Conservation (phyloP, 2,888 invertebrate species). For the Sphecodes monilicornis region DNA sequence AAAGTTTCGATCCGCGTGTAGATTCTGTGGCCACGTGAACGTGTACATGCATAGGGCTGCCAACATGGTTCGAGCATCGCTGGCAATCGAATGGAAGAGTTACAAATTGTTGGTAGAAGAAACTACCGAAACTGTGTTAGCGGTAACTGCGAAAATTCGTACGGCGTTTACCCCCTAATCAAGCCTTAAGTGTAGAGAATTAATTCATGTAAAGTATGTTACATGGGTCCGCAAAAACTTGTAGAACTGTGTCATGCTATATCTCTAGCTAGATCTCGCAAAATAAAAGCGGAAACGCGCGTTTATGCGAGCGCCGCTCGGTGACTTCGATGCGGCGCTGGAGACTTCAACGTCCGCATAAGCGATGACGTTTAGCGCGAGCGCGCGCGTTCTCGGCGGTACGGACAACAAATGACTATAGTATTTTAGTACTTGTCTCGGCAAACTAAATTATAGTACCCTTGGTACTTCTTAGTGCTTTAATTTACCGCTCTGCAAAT, state of each 20-base stretch:
- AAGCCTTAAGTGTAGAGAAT: slow-evolving; percentile 1
- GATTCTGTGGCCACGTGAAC: slow-evolving; percentile 16
- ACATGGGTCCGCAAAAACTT: not conserved
- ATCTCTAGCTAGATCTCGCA: not conserved
- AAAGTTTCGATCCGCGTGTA: slow-evolving; percentile 20
- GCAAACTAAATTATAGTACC: not conserved
- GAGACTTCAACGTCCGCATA: not conserved
- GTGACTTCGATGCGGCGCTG: not conserved
- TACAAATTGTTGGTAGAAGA: not conserved
- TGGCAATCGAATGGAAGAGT: slow-evolving; percentile 11
- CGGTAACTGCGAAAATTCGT: not conserved
- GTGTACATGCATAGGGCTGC: not conserved
- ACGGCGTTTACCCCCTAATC: not conserved
- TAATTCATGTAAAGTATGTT: not conserved
- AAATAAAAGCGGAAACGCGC: not conserved
- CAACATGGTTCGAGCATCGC: not conserved
- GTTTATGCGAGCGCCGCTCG: not conserved
- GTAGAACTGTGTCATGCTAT: not conserved
- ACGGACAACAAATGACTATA: not conserved
- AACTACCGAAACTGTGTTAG: not conserved
- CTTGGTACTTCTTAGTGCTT: not conserved
- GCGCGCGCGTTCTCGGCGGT: not conserved
- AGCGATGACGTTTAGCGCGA: not conserved
- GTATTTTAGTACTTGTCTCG: not conserved
- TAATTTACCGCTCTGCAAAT: not conserved